A percentile compares a stretch with the other conserved stretches of the same genome.
Conservation (phyloP, 2,888 invertebrate genomes). For the Drosophila eohydei region DNA sequence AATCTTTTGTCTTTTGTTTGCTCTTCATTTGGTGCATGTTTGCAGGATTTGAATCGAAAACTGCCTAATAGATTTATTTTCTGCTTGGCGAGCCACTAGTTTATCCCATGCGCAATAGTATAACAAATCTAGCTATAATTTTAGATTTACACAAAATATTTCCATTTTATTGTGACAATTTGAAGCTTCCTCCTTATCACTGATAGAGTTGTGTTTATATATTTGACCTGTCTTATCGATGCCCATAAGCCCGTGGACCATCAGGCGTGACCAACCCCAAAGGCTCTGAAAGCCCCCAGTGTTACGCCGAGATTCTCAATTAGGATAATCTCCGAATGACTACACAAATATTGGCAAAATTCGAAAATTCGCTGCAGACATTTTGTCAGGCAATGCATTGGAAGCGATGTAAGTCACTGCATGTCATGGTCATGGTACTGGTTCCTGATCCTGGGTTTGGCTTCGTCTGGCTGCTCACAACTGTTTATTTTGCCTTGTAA, state of each 20-base stretch:
- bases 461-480: slow-evolving; percentile 10
- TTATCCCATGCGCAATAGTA: neutral
- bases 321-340: slow-evolving; percentile 84
- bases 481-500: slow-evolving; percentile 51
- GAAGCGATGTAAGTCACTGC: slow-evolving; percentile 48
- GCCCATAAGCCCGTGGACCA: slow-evolving; percentile 28
- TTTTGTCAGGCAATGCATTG: slow-evolving; percentile 57
- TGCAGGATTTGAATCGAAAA: slow-evolving; percentile 10
- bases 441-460: neutral
- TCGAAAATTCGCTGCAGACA: slow-evolving; percentile 77
- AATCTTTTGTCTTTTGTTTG: slow-evolving; percentile 55
- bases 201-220: slow-evolving; percentile 36
- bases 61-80: slow-evolving; percentile 10
- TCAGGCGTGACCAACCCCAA: slow-evolving; percentile 35
- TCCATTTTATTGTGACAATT: slow-evolving; percentile 53
- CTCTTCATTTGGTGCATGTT: slow-evolving; percentile 55
- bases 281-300: slow-evolving; percentile 13
- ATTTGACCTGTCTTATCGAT: slow-evolving; percentile 36
- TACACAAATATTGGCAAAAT: slow-evolving; percentile 84
- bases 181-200: slow-evolving; percentile 36
- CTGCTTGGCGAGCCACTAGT: neutral
- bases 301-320: slow-evolving; percentile 79
- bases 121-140: neutral
- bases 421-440: slow-evolving; percentile 26
- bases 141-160: neutral